Evolutionary conservation across 2,797 vertebrate species (phyloP), one percentile per base, ranked within the genome.

Genomic region (Rhynchotus rufescens): DNA sequence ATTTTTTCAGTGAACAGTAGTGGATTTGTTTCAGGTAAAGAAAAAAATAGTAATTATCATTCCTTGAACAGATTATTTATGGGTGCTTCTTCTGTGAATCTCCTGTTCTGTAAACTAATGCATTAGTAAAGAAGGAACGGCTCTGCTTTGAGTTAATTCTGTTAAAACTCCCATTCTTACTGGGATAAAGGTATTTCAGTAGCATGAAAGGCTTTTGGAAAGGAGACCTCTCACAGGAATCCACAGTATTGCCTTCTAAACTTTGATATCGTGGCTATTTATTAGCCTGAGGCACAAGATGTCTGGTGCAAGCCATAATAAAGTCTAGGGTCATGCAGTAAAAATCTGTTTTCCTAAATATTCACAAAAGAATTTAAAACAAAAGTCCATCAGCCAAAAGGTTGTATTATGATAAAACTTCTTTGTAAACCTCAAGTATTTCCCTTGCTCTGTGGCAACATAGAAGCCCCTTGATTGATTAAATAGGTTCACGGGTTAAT

Each of bases 321-420:
- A 65, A 84, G 5, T 83, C 62, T 69, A 36, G 49, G 47, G 45
- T 26, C 71, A 32, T 84, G 28, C 30, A 83, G 11, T 36, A 56
- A 89, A 83, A 90, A 80, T 75, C 10, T 11, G 13, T 85, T 93
- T 88, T 90, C 61, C 26, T 64, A 87, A 78, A 85, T 83, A 77
- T 80, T 78, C 17, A 5, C 44, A 60, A 47, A 85, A 90, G 0
- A 68, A 72, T 75, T 83, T 47, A 15, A 45, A 65, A 60, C 34
- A 83, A 64, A 92, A 80, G 1, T 8, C 11, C 15, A 47, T 83
- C 28, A 78, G 12, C 19, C 54, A 65, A 26, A 88, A 80, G 2
- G 68, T 62, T 91, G 12, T 75, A 32, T 75, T n/a, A 42, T 40
- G 45, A 59, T 56, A 85, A 86, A 84, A 54, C 17, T 77, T 61